Percentiles rank a stretch among this genome's conserved stretches.
Evolutionary conservation across 2,888 invertebrate genomes (phyloP).

Genomic region (Caenorhabditis becei): DNA sequence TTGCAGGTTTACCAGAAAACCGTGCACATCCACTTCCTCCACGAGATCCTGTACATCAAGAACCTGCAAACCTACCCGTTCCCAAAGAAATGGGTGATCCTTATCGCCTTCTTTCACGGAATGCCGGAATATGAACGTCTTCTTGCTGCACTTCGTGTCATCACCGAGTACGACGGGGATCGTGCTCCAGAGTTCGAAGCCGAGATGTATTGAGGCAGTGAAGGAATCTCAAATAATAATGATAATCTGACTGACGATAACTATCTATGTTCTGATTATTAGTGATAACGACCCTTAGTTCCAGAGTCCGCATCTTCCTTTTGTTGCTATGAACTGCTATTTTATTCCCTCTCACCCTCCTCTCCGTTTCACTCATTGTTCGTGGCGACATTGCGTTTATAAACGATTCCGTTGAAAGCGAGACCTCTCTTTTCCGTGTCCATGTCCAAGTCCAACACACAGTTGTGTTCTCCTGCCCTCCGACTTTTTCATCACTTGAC

Average conservation of each 20-base stretch:
- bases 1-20: constrained; percentile 34
- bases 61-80: constrained; percentile 37
- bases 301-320: neutral
- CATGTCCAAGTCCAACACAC: constrained; percentile 20
- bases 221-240: neutral
- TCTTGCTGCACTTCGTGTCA: constrained; percentile 34
- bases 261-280: neutral
- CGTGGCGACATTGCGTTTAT: constrained; percentile 21
- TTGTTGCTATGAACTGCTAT: constrained; percentile 11
- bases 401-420: constrained; percentile 22
- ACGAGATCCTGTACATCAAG: constrained; percentile 34
- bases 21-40: constrained; percentile 37
- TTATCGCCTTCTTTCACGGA: constrained; percentile 28
- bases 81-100: constrained; percentile 23
- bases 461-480: constrained; percentile 21
- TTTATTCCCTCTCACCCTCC: neutral
- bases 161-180: constrained; percentile 45
- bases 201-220: constrained; percentile 7
- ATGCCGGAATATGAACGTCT: constrained; percentile 46
- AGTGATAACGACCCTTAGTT: neutral
- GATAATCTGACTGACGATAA: neutral
- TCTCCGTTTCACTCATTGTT: constrained; percentile 1
- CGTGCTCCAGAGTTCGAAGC: constrained; percentile 35
- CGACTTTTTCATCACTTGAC: constrained; percentile 10
- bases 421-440: constrained; percentile 18